Conservation (phyloP, 2,888 invertebrate species). For the Lithophane semibrunnea region DNA sequence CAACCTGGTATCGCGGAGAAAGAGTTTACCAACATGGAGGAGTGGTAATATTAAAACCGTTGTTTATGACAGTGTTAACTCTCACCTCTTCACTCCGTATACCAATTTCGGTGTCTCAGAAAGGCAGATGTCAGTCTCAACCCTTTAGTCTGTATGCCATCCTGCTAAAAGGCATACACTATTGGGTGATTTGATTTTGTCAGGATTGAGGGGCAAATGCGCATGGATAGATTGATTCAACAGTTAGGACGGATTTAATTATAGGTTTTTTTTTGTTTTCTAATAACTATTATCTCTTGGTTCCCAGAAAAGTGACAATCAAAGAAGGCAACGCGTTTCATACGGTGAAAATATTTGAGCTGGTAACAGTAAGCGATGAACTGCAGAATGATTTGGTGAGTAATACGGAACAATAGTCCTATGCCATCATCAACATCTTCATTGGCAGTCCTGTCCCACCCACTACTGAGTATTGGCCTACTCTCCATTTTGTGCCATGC, state of each 20-base stretch:
- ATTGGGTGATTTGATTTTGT: neutral
- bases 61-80: neutral
- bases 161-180: slow-evolving; percentile 1
- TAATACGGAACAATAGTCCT: neutral
- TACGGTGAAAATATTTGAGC: slow-evolving; percentile 72
- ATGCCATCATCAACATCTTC: neutral
- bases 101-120: neutral
- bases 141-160: neutral
- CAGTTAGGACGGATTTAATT: neutral
- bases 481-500: neutral
- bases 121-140: no score
- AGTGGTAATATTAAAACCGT: neutral
- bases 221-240: neutral
- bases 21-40: neutral
- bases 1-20: neutral
- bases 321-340: slow-evolving; percentile 73
- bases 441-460: neutral
- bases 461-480: no score
- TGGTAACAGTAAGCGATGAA: slow-evolving; percentile 66
- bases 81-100: neutral
- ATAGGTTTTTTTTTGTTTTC: neutral
- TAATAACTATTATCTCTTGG: neutral
- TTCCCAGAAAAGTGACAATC: slow-evolving; percentile 76
- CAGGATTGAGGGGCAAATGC: neutral
- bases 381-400: slow-evolving; percentile 75